phyloP scores from a whole-genome alignment of 37 sponge, comb jelly and placozoan genomes.

The Spongilla lacustris region DNA sequence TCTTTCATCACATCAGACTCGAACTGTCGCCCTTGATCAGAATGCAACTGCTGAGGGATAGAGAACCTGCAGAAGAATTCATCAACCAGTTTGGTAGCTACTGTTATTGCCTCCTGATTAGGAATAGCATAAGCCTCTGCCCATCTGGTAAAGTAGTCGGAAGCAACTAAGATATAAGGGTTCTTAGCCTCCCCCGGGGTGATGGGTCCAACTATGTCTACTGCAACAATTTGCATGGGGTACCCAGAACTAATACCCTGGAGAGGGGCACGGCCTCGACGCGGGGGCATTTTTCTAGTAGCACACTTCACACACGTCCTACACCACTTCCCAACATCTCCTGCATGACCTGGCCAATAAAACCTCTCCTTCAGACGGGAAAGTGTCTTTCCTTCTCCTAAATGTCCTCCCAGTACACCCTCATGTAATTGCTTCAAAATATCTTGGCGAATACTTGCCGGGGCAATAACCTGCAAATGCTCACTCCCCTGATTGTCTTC shows the following conservation, averaged over 20 bases:
- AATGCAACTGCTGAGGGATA: no score
- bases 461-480: no score
- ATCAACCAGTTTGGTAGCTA: conserved; percentile 15
- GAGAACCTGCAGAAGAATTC: no score
- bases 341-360: conserved; percentile 12
- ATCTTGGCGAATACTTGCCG: no score
- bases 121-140: conserved; percentile 38
- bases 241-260: conserved; percentile 4
- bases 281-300: conserved; percentile 3
- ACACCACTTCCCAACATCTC: conserved; percentile 13
- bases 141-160: conserved; percentile 34
- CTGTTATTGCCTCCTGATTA: conserved; percentile 14
- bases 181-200: neutral
- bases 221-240: conserved; percentile 27
- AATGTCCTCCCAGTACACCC: conserved; percentile 2
- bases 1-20: no score
- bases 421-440: neutral
- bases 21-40: no score
- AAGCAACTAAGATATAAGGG: conserved; percentile 12
- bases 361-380: conserved; percentile 15
- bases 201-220: conserved; percentile 22
- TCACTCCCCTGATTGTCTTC: neutral
- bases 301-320: neutral
- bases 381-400: conserved; percentile 18
- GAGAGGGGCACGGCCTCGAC: conserved; percentile 10